Base-by-base conservation (phyloP, 2,113 vertebrate genomes). In the Perca fluviatilis region DNA sequence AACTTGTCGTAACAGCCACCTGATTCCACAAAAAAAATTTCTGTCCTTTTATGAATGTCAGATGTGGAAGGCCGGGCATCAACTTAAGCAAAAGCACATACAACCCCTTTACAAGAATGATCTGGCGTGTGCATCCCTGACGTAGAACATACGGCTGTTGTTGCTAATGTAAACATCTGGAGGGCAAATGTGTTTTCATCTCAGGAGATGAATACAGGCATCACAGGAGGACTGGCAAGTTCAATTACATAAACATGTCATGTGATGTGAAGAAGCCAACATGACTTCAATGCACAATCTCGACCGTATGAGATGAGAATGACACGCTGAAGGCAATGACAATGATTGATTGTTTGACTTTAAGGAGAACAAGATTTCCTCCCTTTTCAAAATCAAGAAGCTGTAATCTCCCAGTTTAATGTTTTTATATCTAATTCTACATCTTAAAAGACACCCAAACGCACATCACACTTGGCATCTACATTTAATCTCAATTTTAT, bases 331-430 rank as follows among this genome's bases (percentile, higher is more conserved):
- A 88, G 65, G 74, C 80, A 47, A 63, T 56, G 67, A 30, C 86
- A 79, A 85, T 75, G 85, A 89, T 79, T 90, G 86, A 90, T 73
- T 74, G 61, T 56, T 57, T 75, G 86, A 80, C 83, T 89, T 70
- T 74, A 47, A 13, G 36, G 33, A 61, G 67, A 80, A 80, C 84
- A 80, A 83, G 47, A 81, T 87, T 80, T 69, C 30, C 43, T 79
- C 15, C 51, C 30, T 15, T 86, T 87, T 75, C 30, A 68, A 69
- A 79, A 77, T 63, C 67, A 69, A 82, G 61, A 82, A 68, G 49
- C 62, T 19, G 51, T 80, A 65, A 85, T 84, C 80, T 80, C 71
- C 43, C 67, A 6, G 21, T 80, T 79, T 85, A 53, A 81, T 61
- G 43, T 64, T 74, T 72, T 72, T 46, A 46, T 81, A 87, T 88